phyloP scores from a whole-genome alignment of 2,797 vertebrate species.

The Tadarida brasiliensis region DNA sequence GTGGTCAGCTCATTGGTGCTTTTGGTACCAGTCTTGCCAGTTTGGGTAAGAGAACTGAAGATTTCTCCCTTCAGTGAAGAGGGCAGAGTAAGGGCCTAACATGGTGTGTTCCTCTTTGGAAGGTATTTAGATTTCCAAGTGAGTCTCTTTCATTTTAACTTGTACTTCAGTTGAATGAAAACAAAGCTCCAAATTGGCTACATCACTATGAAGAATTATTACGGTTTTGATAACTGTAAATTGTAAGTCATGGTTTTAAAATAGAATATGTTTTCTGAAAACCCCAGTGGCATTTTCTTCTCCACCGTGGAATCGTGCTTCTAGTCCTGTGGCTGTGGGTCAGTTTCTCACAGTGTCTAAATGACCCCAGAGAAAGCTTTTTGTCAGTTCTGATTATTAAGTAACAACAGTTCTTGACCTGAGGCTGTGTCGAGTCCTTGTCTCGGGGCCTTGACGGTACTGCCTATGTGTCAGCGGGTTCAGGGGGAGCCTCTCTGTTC shows the following conservation, averaged over 20 bases:
- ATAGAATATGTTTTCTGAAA: not conserved
- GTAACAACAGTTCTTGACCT: not conserved
- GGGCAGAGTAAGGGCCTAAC: not conserved
- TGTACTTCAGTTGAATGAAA: not conserved
- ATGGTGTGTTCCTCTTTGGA: not conserved
- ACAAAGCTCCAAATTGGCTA: not conserved
- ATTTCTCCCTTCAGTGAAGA: not conserved
- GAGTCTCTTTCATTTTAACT: not conserved
- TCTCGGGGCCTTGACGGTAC: no score
- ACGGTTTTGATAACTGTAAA: not conserved
- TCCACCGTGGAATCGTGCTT: not conserved
- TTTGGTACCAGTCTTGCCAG: not conserved
- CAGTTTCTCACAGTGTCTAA: not conserved
- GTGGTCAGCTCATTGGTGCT: not conserved
- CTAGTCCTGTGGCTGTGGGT: not conserved
- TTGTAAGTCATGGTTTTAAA: not conserved
- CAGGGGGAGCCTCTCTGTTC: not conserved
- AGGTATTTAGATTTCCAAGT: not conserved
- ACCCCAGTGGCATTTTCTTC: not conserved
- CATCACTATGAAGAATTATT: not conserved
- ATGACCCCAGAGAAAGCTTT: not conserved
- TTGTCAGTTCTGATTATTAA: not conserved
- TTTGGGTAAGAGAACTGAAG: not conserved
- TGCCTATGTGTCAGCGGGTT: rapidly evolving
- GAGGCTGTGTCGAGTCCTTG: not conserved